Base-by-base conservation (phyloP, 2,888 invertebrate genomes). In the Leptinotarsa peninsularis region DNA sequence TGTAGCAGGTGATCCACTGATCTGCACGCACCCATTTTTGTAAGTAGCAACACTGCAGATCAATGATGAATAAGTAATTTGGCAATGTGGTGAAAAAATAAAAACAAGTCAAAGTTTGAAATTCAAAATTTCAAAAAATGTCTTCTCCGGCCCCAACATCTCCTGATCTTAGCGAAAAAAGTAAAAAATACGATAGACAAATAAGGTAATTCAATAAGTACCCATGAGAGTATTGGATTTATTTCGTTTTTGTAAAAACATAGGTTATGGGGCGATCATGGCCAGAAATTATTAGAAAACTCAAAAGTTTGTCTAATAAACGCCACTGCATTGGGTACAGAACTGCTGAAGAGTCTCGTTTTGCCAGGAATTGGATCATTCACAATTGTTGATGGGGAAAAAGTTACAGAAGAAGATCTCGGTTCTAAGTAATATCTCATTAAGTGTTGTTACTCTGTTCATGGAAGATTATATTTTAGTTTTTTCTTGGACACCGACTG, bases 251-350 rank as follows among this genome's bases (percentile, higher is more conserved):
- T 33, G 14, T 50, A 4, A 27, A 73, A 70, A 82, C 85, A 1
- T 83, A 95, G 97, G 86, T 91, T 99, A 83, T 99, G 99, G 99
- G 99, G 99, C 78, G 99, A 99, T 87, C 98, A 98, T 89, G 99
- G 99, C 0, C 99, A 99, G 89, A 89, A 91, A 79, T 91, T 95
- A 4, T 90, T 99, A 74, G 98, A 99, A 90, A 91, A 92, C 78
- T 94, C 98, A 18, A 95, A 96, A 87, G 93, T 99, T 82, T 99
- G 98, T 87, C 88, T 99, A 33, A 94, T 99, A 79, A 98, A 98
- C 89, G 98, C 97, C 1, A 96, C 95, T 60, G 96, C 96, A 7
- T 90, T 97, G 67, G 98, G 98, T 17, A 98, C 98, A 33, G 99
- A 99, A 90, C 93, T 96, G 74, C 89, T 99, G 49, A 99, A 99